phyloP scores from a whole-genome alignment of 2,888 invertebrate species.

The Nemurella pictetii region DNA sequence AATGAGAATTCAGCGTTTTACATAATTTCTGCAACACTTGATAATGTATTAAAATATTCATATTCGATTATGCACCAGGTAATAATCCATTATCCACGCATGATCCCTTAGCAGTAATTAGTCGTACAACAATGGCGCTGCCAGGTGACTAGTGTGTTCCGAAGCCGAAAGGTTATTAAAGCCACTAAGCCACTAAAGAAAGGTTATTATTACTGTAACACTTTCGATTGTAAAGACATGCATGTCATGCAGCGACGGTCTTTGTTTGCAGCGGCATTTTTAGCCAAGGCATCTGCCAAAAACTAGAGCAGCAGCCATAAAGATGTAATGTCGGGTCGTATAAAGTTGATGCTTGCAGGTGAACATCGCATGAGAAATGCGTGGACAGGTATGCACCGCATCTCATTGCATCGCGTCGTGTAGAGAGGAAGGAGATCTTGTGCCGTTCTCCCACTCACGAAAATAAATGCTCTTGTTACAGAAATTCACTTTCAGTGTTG shows the following conservation, averaged over 20 bases:
- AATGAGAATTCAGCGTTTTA: background rate
- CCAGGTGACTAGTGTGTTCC: background rate
- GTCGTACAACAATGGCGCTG: background rate
- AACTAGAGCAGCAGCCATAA: background rate
- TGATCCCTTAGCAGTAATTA: background rate
- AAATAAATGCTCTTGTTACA: background rate
- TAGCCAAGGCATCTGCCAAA: background rate
- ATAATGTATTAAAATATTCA: background rate
- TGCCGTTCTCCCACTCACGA: background rate
- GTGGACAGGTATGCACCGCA: too few relatives aligned
- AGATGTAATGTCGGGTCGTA: background rate
- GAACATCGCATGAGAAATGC: background rate
- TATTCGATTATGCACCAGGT: background rate
- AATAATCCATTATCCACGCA: background rate
- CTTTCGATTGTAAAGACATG: background rate
- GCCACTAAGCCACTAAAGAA: background rate
- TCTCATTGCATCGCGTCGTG: too few relatives aligned
- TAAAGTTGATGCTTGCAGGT: background rate
- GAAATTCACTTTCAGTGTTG: conserved; percentile 15
- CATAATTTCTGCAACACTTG: background rate
- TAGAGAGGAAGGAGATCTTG: background rate
- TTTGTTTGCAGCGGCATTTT: too few relatives aligned
- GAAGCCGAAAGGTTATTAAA: too few relatives aligned
- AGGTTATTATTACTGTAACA: background rate
- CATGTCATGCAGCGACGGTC: background rate